Conservation (phyloP, 1,140 invertebrate genomes). For the Habropoda laboriosa region DNA sequence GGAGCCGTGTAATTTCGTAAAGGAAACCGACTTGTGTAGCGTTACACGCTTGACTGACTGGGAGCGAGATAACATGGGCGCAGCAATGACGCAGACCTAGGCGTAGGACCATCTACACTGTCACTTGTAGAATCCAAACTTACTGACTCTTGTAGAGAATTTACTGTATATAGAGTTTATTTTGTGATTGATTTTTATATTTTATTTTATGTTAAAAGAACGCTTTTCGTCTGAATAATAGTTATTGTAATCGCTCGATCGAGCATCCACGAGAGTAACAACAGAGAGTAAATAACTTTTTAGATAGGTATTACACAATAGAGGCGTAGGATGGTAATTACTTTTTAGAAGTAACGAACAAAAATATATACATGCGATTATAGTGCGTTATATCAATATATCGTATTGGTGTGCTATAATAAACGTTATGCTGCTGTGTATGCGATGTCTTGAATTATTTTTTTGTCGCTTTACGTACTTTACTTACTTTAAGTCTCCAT, state of each 20-base stretch:
- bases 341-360: constrained; percentile 51
- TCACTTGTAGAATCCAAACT: too few relatives aligned
- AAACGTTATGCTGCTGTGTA: constrained; percentile 80
- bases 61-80: too few relatives aligned
- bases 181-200: constrained; percentile 55
- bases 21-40: too few relatives aligned
- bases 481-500: too few relatives aligned
- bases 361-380: constrained; percentile 72
- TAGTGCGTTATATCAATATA: constrained; percentile 72
- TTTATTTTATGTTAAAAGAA: constrained; percentile 64
- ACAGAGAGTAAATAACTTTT: constrained; percentile 63
- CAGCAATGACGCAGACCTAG: too few relatives aligned
- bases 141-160: too few relatives aligned
- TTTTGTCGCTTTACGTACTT: constrained; percentile 76
- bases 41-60: too few relatives aligned
- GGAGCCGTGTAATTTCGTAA: too few relatives aligned
- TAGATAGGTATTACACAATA: constrained; percentile 58
- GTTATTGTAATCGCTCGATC: constrained; percentile 60
- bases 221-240: constrained; percentile 65
- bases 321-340: constrained; percentile 62
- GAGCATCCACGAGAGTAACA: constrained; percentile 58
- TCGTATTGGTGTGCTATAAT: constrained; percentile 78
- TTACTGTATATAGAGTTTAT: too few relatives aligned
- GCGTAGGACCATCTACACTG: too few relatives aligned
- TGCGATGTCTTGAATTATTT: constrained; percentile 79